Evolutionary conservation across 2,888 invertebrate genomes (phyloP).

Genomic region (Seira musarum): DNA sequence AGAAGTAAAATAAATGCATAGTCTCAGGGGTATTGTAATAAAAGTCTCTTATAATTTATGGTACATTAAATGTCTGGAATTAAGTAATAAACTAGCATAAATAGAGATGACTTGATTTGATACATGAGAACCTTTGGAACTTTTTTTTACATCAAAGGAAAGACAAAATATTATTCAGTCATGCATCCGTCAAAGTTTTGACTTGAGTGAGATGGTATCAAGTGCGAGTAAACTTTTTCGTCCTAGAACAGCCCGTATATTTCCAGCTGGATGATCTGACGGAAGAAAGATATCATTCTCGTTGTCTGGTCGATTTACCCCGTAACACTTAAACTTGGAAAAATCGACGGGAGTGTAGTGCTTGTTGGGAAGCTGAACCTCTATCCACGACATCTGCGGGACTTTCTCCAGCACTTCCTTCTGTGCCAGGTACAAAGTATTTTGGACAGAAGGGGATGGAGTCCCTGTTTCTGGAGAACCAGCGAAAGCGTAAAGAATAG

Average conservation of each 20-base stretch:
- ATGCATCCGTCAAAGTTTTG: constrained; percentile 29
- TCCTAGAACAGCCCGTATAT: constrained; percentile 82
- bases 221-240: constrained; percentile 73
- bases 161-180: too few species aligned
- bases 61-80: not conserved
- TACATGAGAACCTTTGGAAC: not conserved
- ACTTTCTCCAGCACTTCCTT: constrained; percentile 80
- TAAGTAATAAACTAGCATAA: not conserved
- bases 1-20: too few species aligned
- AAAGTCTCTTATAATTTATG: not conserved
- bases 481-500: constrained; percentile 81
- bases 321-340: constrained; percentile 77
- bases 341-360: constrained; percentile 85
- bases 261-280: constrained; percentile 84
- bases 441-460: constrained; percentile 85
- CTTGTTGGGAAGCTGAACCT: constrained; percentile 80
- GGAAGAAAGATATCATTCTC: constrained; percentile 82
- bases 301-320: constrained; percentile 12
- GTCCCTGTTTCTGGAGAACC: constrained; percentile 77
- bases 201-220: constrained; percentile 17
- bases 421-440: constrained; percentile 83
- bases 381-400: constrained; percentile 76
- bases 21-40: not conserved
- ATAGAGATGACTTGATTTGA: not conserved
- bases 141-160: too few species aligned